Evolutionary conservation across 2,797 vertebrate genomes (phyloP).

Genomic region (Gobionotothen gibberifrons): DNA sequence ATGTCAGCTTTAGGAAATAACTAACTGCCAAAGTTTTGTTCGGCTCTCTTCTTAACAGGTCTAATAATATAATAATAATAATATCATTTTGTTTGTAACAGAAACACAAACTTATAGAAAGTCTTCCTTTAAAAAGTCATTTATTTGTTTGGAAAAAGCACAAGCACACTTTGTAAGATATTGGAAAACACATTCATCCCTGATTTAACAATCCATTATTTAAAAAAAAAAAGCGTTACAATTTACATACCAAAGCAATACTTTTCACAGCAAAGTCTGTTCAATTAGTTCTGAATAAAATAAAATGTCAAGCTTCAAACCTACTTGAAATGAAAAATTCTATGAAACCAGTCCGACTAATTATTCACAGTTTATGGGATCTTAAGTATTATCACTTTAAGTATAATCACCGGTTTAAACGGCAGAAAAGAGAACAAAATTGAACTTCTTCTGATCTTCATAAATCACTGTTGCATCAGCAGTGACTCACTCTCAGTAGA

Average conservation of each 20-base stretch:
- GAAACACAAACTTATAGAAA: constrained; percentile 2
- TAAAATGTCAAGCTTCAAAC: background rate
- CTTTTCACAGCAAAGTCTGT: constrained; percentile 15
- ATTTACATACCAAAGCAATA: constrained; percentile 3
- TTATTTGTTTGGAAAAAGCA: constrained; percentile 25
- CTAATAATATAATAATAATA: background rate
- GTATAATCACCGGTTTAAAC: constrained; percentile 31
- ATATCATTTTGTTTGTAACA: background rate
- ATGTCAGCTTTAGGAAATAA: background rate
- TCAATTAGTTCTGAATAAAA: constrained; percentile 19
- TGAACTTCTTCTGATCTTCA: constrained; percentile 1
- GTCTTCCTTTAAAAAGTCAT: constrained; percentile 7
- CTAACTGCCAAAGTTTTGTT: background rate
- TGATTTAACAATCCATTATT: constrained; percentile 2
- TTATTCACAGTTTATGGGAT: constrained; percentile 13
- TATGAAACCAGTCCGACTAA: background rate
- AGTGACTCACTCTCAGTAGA: constrained; percentile 69
- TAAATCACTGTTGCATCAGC: constrained; percentile 5
- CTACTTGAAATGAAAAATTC: constrained; percentile 8
- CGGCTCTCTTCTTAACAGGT: no score
- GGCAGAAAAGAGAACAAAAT: background rate
- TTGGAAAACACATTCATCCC: constrained; percentile 19
- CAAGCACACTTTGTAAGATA: constrained; percentile 8
- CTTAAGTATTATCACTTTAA: background rate
- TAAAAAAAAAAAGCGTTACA: constrained; percentile 3